Evolutionary conservation across 2,113 vertebrate species (phyloP).

Genomic region (Mionectes macconnelli): DNA sequence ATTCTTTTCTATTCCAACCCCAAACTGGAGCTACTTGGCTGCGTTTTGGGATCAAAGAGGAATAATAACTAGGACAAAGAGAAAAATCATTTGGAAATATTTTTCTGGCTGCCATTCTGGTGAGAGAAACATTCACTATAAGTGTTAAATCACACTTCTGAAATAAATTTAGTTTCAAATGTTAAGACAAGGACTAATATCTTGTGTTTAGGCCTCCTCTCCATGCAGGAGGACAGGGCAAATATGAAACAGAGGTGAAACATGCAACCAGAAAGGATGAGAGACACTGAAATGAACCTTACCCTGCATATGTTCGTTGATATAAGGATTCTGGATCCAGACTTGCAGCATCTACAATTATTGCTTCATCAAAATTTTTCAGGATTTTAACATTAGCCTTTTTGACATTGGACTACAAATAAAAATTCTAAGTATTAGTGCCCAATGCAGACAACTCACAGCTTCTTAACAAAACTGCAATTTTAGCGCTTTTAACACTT

Average conservation of each 20-base stretch:
- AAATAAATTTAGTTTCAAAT: background rate
- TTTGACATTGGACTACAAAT: constrained; percentile 79
- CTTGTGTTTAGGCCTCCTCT: background rate
- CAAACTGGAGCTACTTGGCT: background rate
- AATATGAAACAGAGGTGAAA: background rate
- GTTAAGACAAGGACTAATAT: background rate
- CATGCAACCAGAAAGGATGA: background rate
- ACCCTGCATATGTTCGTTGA: constrained; percentile 96
- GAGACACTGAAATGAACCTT: constrained; percentile 58
- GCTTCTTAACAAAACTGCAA: background rate
- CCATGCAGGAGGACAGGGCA: background rate
- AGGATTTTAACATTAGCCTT: constrained; percentile 95
- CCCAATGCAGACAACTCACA: constrained; percentile 11
- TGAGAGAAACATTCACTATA: background rate
- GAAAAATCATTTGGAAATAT: background rate
- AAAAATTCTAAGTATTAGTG: constrained; percentile 63
- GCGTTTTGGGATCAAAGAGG: background rate
- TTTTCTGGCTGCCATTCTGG: background rate
- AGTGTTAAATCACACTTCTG: background rate
- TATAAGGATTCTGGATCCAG: constrained; percentile 96
- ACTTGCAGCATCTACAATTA: constrained; percentile 94
- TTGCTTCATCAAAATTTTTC: constrained; percentile 99
- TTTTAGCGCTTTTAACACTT: background rate
- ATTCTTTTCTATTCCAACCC: background rate
- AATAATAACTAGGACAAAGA: background rate